Evolutionary conservation across 2,113 vertebrate genomes (phyloP), one percentile per base, ranked within the genome.

Genomic region (Pongo pygmaeus): DNA sequence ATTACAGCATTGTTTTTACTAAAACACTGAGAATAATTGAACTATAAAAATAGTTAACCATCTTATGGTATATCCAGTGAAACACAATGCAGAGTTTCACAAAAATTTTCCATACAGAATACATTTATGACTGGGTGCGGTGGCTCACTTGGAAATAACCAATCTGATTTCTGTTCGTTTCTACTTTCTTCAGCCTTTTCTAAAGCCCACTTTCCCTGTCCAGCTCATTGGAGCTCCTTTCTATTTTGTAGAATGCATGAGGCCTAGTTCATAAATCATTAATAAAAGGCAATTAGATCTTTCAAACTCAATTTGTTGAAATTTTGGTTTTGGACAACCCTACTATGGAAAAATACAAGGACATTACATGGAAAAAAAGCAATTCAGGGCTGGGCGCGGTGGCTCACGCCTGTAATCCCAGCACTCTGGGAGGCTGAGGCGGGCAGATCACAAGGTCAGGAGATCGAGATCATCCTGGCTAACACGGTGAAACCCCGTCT

Each of bases 61-160:
- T 35, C 91, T 70, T 38, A 43, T 10, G 35, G 43, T 46, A 20
- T 61, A 72, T 10, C 30, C 64, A 27, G 55, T 69, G 16, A 52
- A 96, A 74, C 59, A 46, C 38, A 35, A 13, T 9, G 9, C 3
- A 77, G 84, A 88, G 46, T 13, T 75, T 72, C 74, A 89, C 50
- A 79, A 93, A 25, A 79, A 85, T 61, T 93, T 92, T 70, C 85
- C 79, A 38, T 25, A 79, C 50, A 89, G n/a, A 89, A 92, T 23
- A 79, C 43, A 80, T 8, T 12, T 55, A 64, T 38, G 69, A 35
- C 8, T 55, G 17, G 52, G 52, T 6, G 52, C 52, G 18, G 52
- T 55, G 52, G 18, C 52, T 55, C 6, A 55, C 52, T 18, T 4
- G 6, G 7, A 38, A 38, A 70, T 8, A 18, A n/a, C 69, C 35